phyloP scores from a whole-genome alignment of 2,113 vertebrate species.

The Ascaphus truei region DNA sequence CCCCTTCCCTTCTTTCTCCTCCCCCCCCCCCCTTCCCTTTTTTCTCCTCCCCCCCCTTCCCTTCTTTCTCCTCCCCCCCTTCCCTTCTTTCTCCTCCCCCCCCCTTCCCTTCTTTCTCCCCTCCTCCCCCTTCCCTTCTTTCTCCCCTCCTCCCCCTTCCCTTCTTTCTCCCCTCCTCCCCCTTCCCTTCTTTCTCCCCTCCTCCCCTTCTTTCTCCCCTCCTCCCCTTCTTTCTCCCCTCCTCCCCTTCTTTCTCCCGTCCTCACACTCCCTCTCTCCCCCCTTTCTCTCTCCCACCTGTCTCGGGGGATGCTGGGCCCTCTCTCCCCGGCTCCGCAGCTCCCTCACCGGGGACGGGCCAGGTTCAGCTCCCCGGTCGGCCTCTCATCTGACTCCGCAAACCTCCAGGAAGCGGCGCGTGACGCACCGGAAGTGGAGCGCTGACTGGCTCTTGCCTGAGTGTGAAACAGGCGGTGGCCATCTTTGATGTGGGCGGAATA shows the following conservation, averaged over 20 bases:
- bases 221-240: not conserved
- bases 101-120: too few relatives aligned
- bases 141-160: not conserved
- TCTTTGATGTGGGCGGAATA: not conserved
- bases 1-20: too few relatives aligned
- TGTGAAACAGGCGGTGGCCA: not conserved
- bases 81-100: too few relatives aligned
- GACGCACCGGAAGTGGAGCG: not conserved
- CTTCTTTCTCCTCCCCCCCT: too few relatives aligned
- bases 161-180: not conserved
- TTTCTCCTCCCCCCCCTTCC: too few relatives aligned
- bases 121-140: too few relatives aligned
- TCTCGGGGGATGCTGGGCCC: not conserved
- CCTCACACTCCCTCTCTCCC: not conserved
- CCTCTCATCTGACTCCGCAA: not conserved
- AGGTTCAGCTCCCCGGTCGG: not conserved
- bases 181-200: not conserved
- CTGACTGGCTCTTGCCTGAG: not conserved
- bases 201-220: not conserved
- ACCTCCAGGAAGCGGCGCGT: too few relatives aligned
- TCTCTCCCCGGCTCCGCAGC: too few relatives aligned
- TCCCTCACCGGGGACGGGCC: not conserved
- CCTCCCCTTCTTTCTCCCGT: not conserved
- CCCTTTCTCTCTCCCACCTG: not conserved
- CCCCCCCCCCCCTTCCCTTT: too few relatives aligned